Evolutionary conservation across 1,140 invertebrate genomes (phyloP).

Genomic region (Chrysopa pallens): DNA sequence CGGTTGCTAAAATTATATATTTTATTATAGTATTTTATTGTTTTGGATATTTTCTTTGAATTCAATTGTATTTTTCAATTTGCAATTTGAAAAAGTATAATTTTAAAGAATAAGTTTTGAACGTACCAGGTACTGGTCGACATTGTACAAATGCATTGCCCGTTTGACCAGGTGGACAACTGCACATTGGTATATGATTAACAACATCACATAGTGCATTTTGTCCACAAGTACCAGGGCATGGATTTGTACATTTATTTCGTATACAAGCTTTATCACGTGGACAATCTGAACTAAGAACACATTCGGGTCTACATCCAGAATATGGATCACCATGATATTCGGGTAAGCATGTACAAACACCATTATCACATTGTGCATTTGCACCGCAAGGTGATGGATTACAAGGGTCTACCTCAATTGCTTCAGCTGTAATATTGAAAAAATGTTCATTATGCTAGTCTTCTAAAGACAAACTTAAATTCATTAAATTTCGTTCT

Average conservation of each 20-base stretch:
- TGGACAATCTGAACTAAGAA: slow-evolving; percentile 37
- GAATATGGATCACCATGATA: slow-evolving; percentile 31
- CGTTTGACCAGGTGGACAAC: slow-evolving; percentile 30
- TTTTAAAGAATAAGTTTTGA: neutral
- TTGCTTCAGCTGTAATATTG: slow-evolving; percentile 7
- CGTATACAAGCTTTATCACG: slow-evolving; percentile 35
- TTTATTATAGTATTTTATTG: too few relatives aligned
- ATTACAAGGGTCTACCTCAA: slow-evolving; percentile 21
- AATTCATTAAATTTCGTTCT: slow-evolving; percentile 9
- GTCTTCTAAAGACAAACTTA: slow-evolving; percentile 6
- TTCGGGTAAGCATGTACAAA: slow-evolving; percentile 27
- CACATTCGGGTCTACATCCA: slow-evolving; percentile 37
- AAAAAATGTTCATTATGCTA: slow-evolving; percentile 13
- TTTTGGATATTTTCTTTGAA: neutral
- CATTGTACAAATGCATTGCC: slow-evolving; percentile 34
- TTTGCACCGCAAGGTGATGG: slow-evolving; percentile 28
- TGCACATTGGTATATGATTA: slow-evolving; percentile 42
- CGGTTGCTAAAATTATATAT: slow-evolving; percentile 4
- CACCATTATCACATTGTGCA: slow-evolving; percentile 22
- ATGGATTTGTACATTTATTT: slow-evolving; percentile 40
- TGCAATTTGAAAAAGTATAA: neutral
- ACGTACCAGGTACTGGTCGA: slow-evolving; percentile 29
- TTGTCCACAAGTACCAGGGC: slow-evolving; percentile 36
- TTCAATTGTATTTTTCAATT: slow-evolving; percentile 4
- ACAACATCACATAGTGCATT: slow-evolving; percentile 39